Base-by-base conservation (phyloP, 2,797 vertebrate genomes). In the Sebastiscus tertius region DNA sequence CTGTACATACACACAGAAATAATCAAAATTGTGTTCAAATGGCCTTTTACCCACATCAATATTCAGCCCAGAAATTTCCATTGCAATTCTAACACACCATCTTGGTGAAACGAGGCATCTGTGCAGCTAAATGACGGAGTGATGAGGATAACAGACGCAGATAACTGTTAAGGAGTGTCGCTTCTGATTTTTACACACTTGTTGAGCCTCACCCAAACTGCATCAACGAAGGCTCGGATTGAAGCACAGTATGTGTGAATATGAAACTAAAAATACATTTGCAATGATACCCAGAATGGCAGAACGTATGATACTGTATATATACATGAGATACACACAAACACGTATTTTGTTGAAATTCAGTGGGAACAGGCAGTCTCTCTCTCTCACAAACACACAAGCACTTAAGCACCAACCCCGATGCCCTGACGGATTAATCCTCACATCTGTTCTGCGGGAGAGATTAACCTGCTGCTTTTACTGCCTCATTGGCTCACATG, bases 401-500 rank as follows among this genome's bases (percentile, higher is more conserved):
- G 62, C 49, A 58, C 11, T 24, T 52, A 70, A 78, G 71, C 83
- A 73, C 65, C 75, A 75, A 34, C 72, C 59, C 69, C 9, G 61
- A 82, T 75, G 89, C 82, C 68, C 81, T 75, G 81, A 82, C 81
- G 52, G 83, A 87, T 80, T 88, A 92, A 93, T 93, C 89, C 89
- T 71, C 89, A 89, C 92, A 93, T 93, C 91, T 93, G 92, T 84
- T 91, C 89, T 42, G 67, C 77, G 80, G 79, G 77, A 88, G 86
- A 87, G 89, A 88, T 93, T 92, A 85, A 88, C 80, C 83, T 88
- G 72, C 77, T 86, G 91, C 85, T 83, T 91, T 89, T 78, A 72
- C 82, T 80, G 81, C 86, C 72, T 82, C 70, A 75, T 66, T 83
- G 62, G 36, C 73, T 63, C 80, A 81, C 70, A 77, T 24, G 29